Base-by-base conservation (phyloP, 2,113 vertebrate species). In the Orientallactaga bullata region DNA sequence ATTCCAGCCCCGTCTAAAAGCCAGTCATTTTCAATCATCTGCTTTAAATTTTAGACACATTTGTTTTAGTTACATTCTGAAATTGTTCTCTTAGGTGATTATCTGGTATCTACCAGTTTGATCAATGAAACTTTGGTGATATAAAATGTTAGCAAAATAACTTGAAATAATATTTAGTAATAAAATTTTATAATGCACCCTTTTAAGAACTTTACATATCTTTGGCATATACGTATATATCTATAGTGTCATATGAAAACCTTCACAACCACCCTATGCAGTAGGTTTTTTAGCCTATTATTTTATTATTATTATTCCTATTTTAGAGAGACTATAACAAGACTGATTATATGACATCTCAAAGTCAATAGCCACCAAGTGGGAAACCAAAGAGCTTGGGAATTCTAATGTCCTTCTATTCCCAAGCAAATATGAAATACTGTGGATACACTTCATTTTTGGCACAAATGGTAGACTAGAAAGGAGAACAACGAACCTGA, bases 141-240 rank as follows among this genome's bases (percentile, higher is more conserved):
- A 91, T 18, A 51, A 94, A 95, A 87, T 86, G 61, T 60, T 79
- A 92, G 86, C 58, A 66, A 84, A 90, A 60, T 72, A 63, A 90
- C 58, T 86, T 21, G 18, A 91, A 95, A 86, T 85, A 74, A 80
- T 87, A 86, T 55, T 58, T 72, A 51, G 55, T 69, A 88, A 82
- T 58, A 86, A n/a, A n/a, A 77, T 30, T 71, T 89, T 81, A n/a
- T 58, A 79, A 88, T 18, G 15, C 24, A 76, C 24, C 47, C 7
- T 82, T 87, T 20, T 90, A 81, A 93, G 26, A 89, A 81, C 18
- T 85, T 78, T 51, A 30, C 60, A 74, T 26, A 68, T 66, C 51
- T 85, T 71, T 88, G 18, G n/a, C 7, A 32, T 65, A n/a, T 65
- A 24, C 23, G 2, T 26, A 58, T 51, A 23, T 37, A 55, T 74